Base-by-base conservation (phyloP, 2,888 invertebrate species). In the Rhingia campestris region DNA sequence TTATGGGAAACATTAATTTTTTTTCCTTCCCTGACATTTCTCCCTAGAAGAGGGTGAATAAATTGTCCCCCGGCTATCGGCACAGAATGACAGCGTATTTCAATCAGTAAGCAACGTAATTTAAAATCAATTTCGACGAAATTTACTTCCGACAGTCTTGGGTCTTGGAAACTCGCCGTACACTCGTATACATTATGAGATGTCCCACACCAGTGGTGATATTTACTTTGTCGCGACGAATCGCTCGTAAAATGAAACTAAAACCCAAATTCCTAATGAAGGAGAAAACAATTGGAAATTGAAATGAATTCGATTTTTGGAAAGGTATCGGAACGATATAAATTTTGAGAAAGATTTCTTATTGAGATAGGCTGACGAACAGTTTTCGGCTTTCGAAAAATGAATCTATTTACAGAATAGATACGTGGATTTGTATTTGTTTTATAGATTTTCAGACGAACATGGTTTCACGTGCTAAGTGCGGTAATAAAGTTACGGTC, bases 261-360 rank as follows among this genome's bases (percentile, higher is more conserved):
- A 64, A 73, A 74, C 12, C 12, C n/a, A 74, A 49, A 69, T 61
- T 76, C 67, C 67, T 53, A 76, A 76, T 76, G 54, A 69, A 76
- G 76, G 67, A 76, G 76, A 76, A 59, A 76, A 67, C 76, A 67
- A 76, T 76, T 76, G 76, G 53, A 47, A 76, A 67, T 53, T 54
- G 75, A 67, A 59, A 58, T 43, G 14, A 10, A 41, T 45, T 59
- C 33, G 30, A 10, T 33, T 41, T 54, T 22, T 7, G 12, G 51
- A 30, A 35, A 37, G 12, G 49, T n/a, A 47, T 56, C 53, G 37
- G 63, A 53, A 53, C 51, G 53, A 51, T 63, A 73, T 54, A 61
- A 63, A 64, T 63, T 73, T 30, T 39, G 22, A 7, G 3, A n/a
- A 2, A 54, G 63, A 73, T 73, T 56, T 39, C 10, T 10, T 35